Evolutionary conservation across 2,113 vertebrate genomes (phyloP).

Genomic region (Cebus imitator): DNA sequence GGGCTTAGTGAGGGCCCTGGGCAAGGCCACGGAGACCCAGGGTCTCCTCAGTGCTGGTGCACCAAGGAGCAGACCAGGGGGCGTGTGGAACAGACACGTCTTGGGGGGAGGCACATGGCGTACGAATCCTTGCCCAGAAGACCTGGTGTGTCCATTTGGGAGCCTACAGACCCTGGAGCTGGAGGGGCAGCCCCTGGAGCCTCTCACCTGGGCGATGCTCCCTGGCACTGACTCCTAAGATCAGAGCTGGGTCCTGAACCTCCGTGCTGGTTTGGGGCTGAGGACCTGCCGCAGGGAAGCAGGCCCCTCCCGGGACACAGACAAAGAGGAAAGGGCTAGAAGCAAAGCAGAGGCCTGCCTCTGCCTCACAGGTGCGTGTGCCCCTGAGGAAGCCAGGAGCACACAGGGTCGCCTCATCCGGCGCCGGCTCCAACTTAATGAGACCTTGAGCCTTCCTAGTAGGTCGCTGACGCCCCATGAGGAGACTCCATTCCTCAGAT

Average conservation of each 20-base stretch:
- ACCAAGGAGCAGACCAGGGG: too few relatives aligned
- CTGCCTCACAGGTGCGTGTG: not conserved
- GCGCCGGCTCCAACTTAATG: not conserved
- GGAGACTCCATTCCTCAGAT: not conserved
- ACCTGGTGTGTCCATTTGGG: not conserved
- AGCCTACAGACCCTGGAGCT: not conserved
- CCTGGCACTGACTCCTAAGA: too few relatives aligned
- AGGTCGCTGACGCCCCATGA: rapidly evolving
- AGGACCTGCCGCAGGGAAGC: not conserved
- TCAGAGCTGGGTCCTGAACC: not conserved
- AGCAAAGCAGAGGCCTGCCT: not conserved
- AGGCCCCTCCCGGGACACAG: too few relatives aligned
- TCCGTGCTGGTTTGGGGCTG: not conserved
- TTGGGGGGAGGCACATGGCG: not conserved
- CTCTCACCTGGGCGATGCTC: not conserved
- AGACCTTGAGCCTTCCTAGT: not conserved
- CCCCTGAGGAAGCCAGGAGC: not conserved
- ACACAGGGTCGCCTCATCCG: not conserved
- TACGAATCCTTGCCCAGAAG: not conserved
- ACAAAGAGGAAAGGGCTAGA: not conserved
- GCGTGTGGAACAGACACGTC: rapidly evolving
- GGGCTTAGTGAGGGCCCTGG: not conserved
- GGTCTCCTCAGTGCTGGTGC: not conserved
- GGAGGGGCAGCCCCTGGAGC: not conserved
- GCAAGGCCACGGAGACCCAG: too few relatives aligned